Evolutionary conservation across 2,888 invertebrate genomes (phyloP), one percentile per base, ranked within the genome.

Genomic region (Hypselothyrea guttata): DNA sequence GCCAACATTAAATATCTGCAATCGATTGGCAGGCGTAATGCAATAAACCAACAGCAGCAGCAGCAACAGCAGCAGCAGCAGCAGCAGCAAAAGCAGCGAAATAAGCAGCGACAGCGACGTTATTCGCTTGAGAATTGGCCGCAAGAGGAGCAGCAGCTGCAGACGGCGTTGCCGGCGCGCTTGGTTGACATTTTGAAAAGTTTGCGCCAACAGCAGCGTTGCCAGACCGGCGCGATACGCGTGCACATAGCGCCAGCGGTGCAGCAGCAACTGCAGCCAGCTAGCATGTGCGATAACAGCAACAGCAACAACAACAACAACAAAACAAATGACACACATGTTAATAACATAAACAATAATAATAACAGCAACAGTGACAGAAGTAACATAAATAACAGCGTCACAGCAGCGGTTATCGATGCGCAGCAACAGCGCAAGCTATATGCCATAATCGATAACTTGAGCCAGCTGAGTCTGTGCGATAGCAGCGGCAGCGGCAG

Each of bases 1-100:
- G 71, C 82, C 28, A 88, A 89, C 70, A 76, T 89, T 54, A 85
- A 87, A 60, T 89, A 90, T 69, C 76, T 89, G 56, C 75, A 89
- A 86, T 87, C 88, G 76, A 84, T 90, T 65, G 88, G 88, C 27
- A 72, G 75, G 56, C 84, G 84, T 72, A 88, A 87, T 84, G 71
- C 74, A 22, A 71, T 71, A 75, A 77, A 51, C 40, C 64, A 65
- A n/a, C 61, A 60, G 4, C 48, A 64, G 16, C 49, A 55, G n/a
- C 55, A 73, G 8, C 35, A 51, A 7, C 57, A 59, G 8, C 59
- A 63, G 4, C 64, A 65, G 5, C 53, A 67, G 33, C 41, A 55
- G 12, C 60, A 60, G 11, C 54, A 52, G 35, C 62, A 47, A 1
- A 42, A 44, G 31, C 58, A 60, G n/a, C 62, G 34, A 49, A 5